Evolutionary conservation across 2,888 invertebrate species (phyloP).

Genomic region (Andrena bicolor): DNA sequence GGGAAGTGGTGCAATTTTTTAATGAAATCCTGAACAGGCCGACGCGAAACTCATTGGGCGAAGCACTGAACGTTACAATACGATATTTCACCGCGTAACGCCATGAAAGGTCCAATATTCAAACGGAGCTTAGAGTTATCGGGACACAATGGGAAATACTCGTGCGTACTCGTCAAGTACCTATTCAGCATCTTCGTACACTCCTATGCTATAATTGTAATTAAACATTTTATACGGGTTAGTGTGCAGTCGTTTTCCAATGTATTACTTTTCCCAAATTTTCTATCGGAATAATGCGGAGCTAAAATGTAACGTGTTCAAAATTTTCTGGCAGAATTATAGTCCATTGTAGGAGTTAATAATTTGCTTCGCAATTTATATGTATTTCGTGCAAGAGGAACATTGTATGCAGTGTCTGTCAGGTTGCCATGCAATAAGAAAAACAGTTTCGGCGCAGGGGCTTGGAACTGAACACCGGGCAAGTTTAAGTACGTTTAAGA

Average conservation of each 20-base stretch:
- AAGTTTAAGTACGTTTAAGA: conserved; percentile 63
- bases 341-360: too few relatives aligned
- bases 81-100: background rate
- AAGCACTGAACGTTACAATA: background rate
- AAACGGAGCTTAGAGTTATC: background rate
- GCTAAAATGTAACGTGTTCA: too few relatives aligned
- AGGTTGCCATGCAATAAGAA: conserved; percentile 2
- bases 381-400: background rate
- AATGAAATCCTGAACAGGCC: background rate
- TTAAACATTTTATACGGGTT: too few relatives aligned
- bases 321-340: too few relatives aligned
- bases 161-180: background rate
- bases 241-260: too few relatives aligned
- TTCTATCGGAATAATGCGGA: too few relatives aligned
- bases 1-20: background rate
- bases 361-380: background rate
- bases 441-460: conserved; percentile 23
- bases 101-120: background rate
- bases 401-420: background rate
- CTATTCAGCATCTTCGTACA: background rate
- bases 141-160: background rate
- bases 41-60: background rate
- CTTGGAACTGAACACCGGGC: conserved; percentile 28
- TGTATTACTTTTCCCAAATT: too few relatives aligned
- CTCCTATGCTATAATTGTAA: background rate